phyloP scores from a whole-genome alignment of 2,888 invertebrate genomes.

The Morpho helenor region DNA sequence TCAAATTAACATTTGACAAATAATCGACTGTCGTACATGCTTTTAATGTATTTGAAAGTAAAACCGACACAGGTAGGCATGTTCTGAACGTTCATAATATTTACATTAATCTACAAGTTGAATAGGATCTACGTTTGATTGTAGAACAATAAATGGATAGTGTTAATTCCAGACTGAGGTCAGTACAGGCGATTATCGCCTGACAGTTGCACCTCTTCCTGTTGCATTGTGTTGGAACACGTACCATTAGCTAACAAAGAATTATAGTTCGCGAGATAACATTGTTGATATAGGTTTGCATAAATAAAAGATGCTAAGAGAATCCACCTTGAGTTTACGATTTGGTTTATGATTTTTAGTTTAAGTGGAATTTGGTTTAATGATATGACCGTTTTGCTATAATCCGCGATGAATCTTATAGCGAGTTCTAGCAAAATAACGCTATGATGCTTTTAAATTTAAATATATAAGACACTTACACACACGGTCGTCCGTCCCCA shows the following conservation, averaged over 20 bases:
- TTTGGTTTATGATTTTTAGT: not conserved
- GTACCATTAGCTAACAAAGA: slow-evolving; percentile 27
- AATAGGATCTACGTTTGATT: slow-evolving; percentile 17
- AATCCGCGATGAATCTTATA: no score
- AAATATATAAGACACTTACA: no score
- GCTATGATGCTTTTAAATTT: no score
- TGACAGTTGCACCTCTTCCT: slow-evolving; percentile 30
- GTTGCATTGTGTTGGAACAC: slow-evolving; percentile 27
- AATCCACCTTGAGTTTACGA: slow-evolving; percentile 6
- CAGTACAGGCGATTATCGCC: slow-evolving; percentile 25
- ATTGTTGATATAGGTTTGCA: slow-evolving; percentile 23
- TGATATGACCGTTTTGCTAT: no score
- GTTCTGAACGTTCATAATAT: slow-evolving; percentile 2
- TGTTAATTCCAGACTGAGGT: slow-evolving; percentile 24
- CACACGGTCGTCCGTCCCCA: no score
- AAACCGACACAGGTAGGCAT: no score
- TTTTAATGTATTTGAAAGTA: no score
- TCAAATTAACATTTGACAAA: no score
- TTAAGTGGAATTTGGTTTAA: no score
- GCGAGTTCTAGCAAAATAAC: no score
- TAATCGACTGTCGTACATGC: no score
- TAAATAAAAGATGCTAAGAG: slow-evolving; percentile 13
- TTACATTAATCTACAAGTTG: slow-evolving; percentile 12
- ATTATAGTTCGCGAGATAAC: slow-evolving; percentile 23
- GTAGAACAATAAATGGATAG: slow-evolving; percentile 20